phyloP scores from a whole-genome alignment of 37 sponge, comb jelly and placozoan genomes.

The Cliona cf. orientalis region DNA sequence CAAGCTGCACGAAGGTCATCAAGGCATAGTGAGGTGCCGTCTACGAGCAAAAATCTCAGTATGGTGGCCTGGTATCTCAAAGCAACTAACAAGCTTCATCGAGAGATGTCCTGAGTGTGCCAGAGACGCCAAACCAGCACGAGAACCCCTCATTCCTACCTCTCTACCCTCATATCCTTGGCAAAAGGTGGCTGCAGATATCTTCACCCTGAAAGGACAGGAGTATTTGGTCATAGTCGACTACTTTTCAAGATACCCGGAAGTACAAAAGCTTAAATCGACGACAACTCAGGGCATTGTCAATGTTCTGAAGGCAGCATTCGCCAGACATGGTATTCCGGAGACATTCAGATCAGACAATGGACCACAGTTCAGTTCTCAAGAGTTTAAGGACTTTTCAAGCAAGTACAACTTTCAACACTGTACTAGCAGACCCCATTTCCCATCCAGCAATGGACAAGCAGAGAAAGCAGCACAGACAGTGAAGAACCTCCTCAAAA shows the following conservation, averaged over 20 bases:
- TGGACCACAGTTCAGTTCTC: too few species aligned
- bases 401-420: too few species aligned
- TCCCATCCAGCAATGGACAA: too few species aligned
- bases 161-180: conserved; percentile 40
- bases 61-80: conserved; percentile 38
- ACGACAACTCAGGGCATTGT: conserved; percentile 32
- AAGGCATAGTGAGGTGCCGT: conserved; percentile 24
- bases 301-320: conserved; percentile 29
- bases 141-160: conserved; percentile 20
- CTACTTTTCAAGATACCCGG: conserved; percentile 41
- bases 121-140: not conserved
- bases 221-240: conserved; percentile 41
- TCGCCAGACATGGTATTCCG: conserved; percentile 51
- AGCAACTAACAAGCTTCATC: conserved; percentile 7
- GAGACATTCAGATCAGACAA: too few species aligned
- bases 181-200: conserved; percentile 57
- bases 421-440: too few species aligned
- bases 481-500: too few species aligned
- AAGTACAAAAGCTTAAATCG: conserved; percentile 18
- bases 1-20: conserved; percentile 18
- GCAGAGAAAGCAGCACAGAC: too few species aligned
- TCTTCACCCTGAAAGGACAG: conserved; percentile 35
- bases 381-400: too few species aligned
- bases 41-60: conserved; percentile 6
- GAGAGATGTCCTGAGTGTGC: conserved; percentile 13